phyloP scores from a whole-genome alignment of 2,797 vertebrate species.

The Scyliorhinus canicula region DNA sequence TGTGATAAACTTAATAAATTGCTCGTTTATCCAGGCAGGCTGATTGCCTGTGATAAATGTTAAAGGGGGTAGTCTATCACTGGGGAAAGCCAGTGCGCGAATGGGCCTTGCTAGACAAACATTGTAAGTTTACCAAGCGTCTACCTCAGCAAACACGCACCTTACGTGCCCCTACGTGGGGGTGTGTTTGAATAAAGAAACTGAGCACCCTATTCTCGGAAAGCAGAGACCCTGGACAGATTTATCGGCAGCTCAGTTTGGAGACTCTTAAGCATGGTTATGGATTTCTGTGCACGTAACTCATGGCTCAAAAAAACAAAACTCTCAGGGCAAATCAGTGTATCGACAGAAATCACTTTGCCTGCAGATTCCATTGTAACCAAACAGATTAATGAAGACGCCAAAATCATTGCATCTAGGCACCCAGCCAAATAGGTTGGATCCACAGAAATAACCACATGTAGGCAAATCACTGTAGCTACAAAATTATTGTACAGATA shows the following conservation, averaged over 20 bases:
- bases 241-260: neutral
- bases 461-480: slow-evolving; percentile 12
- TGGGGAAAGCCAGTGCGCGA: neutral
- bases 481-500: neutral
- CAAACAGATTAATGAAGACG: neutral
- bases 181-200: neutral
- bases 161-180: neutral
- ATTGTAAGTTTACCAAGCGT: neutral
- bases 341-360: neutral
- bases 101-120: neutral
- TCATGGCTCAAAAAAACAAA: neutral
- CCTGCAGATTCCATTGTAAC: neutral
- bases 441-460: slow-evolving; percentile 22
- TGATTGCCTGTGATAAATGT: neutral
- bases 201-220: neutral
- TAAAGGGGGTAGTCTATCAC: neutral
- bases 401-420: neutral
- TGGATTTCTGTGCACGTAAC: neutral
- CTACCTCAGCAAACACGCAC: neutral
- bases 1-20: neutral
- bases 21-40: neutral
- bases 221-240: neutral
- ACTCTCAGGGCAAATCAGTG: neutral
- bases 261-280: neutral
- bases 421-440: neutral